Conservation (phyloP, 2,113 vertebrate genomes). For the Eurypyga helias region DNA sequence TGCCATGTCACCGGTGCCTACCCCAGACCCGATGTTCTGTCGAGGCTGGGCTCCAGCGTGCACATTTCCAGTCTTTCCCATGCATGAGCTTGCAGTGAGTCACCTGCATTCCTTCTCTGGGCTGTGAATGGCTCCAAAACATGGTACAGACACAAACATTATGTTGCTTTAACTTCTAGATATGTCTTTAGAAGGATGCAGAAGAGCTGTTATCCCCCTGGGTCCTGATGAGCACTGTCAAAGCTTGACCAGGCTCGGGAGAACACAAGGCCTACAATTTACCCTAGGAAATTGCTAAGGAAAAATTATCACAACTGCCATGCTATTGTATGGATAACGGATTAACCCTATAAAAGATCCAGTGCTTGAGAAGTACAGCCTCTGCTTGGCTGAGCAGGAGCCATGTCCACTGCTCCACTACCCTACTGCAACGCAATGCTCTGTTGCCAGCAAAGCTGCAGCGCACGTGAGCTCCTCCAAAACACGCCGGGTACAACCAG, state of each 20-base stretch:
- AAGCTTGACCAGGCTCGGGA: neutral
- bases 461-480: neutral
- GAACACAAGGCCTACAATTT: neutral
- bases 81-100: neutral
- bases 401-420: accelerated
- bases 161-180: neutral
- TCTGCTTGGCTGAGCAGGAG: neutral
- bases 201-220: neutral
- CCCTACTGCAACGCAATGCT: neutral
- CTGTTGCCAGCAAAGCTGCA: neutral
- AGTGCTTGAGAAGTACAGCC: neutral
- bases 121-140: neutral
- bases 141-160: neutral
- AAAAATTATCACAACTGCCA: neutral
- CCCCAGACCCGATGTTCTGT: neutral
- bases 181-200: neutral
- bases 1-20: accelerated
- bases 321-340: neutral
- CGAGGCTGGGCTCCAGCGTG: neutral
- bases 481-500: neutral
- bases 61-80: neutral
- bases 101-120: neutral
- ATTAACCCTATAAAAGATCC: neutral
- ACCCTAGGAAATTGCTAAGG: neutral
- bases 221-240: neutral